Evolutionary conservation across 2,113 vertebrate genomes (phyloP).

Genomic region (Grammomys surdaster): DNA sequence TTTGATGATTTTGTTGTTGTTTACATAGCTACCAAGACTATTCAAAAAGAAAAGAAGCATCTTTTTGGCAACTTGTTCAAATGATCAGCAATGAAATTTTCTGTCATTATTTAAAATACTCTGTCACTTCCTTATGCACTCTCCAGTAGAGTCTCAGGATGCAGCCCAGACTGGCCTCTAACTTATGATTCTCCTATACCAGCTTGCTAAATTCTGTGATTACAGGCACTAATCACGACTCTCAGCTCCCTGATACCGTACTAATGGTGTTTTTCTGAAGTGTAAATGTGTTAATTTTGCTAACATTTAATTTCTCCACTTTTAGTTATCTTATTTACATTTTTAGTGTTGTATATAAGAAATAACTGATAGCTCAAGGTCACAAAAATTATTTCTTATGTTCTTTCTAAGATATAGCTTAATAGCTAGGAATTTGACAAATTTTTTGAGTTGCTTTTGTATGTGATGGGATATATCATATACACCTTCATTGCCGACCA

Average conservation of each 20-base stretch:
- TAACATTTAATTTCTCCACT: neutral
- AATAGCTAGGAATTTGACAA: neutral
- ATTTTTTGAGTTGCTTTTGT: neutral
- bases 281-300: neutral
- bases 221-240: neutral
- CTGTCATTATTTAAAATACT: neutral
- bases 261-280: neutral
- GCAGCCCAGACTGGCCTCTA: neutral
- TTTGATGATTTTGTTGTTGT: neutral
- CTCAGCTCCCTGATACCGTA: neutral
- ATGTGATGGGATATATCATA: neutral
- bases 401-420: neutral
- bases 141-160: neutral
- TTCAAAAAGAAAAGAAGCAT: neutral
- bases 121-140: neutral
- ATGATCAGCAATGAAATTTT: slow-evolving; percentile 20
- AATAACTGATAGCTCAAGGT: neutral
- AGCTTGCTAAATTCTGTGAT: neutral
- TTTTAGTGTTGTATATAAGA: neutral
- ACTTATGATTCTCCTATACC: neutral
- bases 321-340: neutral
- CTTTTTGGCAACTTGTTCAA: neutral
- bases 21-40: neutral
- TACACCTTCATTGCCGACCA: neutral
- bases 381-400: neutral